Base-by-base conservation (phyloP, 2,888 invertebrate species). In the Campoplex nolae region DNA sequence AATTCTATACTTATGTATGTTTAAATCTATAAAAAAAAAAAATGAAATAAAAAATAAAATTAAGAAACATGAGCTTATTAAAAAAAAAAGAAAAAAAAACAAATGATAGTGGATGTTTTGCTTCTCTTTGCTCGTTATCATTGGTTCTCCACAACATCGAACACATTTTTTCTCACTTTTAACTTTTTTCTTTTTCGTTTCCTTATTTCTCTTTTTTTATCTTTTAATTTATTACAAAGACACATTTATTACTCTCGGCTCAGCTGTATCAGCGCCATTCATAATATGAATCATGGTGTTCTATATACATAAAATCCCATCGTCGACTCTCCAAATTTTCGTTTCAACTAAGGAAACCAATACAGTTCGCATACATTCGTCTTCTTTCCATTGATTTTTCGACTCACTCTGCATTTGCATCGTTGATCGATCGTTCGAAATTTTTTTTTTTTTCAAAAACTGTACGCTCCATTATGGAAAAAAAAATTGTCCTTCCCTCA, bases 291-390 rank as follows among this genome's bases (percentile, higher is more conserved):
- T 90, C 89, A 90, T 90, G 92, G 90, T 93, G 89, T 91, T 90
- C 88, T 93, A 93, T 93, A 88, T 93, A 93, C 93, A 93, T 90
- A 92, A 93, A 92, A 93, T 90, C 89, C 90, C 92, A 92, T 88
- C 90, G 83, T 85, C 58, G 89, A 87, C 87, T 89, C 86, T 88
- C 83, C 85, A 80, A 89, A 56, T 84, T 89, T 87, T 83, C 86
- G 48, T 67, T 58, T 84, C 35, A 81, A 73, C 73, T 71, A 78
- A 83, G 76, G 71, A 83, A 87, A 85, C 87, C 89, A 90, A 90
- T 75, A 77, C 77, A 65, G 48, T 78, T 80, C n/a, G 75, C 87
- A 79, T 76, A 71, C 85, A 83, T 76, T 83, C 70, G 23, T 78
- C 70, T 79, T 56, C 67, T 79, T 74, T 38, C 4, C 1, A 38